Evolutionary conservation across 2,888 invertebrate species (phyloP), one percentile per base, ranked within the genome.

Genomic region (Suillia variegata): DNA sequence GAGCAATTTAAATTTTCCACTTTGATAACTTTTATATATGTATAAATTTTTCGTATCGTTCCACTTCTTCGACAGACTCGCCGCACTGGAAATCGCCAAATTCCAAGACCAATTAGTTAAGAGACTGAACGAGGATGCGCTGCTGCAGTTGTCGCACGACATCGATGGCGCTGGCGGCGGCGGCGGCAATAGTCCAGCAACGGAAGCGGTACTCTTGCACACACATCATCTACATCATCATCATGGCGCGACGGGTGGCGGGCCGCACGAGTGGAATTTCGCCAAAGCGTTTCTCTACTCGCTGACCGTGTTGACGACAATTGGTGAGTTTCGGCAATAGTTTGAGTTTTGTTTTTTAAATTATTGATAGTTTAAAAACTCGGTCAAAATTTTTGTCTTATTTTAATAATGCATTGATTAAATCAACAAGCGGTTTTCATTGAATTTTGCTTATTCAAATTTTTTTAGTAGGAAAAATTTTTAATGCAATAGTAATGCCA

Each of bases 281-380:
- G 92, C 93, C 57, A 88, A 91, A 75, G 94, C 96, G 56, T 96
- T 97, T 84, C 88, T 97, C 72, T 97, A 96, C 83, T 96, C 96
- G 20, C 86, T 97, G 69, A 96, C 96, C 34, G 94, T 97, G 67
- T 86, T 97, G 72, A 96, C 96, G 53, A 96, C 93, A 62, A 92
- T 93, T 79, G 93, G 93, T 93, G 81, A 89, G 90, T 84, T 26
- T 6, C 6, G 26, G 26, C 26, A 10, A 26, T 6, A 6, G 26
- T 5, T 6, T 26, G 26, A 10, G 26, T 6, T 26, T 26, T 26
- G n/a, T n/a, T n/a, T n/a, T n/a, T n/a, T n/a, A n/a, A n/a, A n/a
- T n/a, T n/a, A n/a, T n/a, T n/a, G n/a, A n/a, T n/a, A n/a, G n/a
- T n/a, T n/a, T n/a, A n/a, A n/a, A n/a, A n/a, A n/a, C n/a, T n/a